Percentiles rank a stretch among this genome's conserved stretches.
These are phyloP conservation scores for Eublepharis macularius DNA, from an alignment of 2,113 vertebrate species.

Conservation along the genomic window DNA sequence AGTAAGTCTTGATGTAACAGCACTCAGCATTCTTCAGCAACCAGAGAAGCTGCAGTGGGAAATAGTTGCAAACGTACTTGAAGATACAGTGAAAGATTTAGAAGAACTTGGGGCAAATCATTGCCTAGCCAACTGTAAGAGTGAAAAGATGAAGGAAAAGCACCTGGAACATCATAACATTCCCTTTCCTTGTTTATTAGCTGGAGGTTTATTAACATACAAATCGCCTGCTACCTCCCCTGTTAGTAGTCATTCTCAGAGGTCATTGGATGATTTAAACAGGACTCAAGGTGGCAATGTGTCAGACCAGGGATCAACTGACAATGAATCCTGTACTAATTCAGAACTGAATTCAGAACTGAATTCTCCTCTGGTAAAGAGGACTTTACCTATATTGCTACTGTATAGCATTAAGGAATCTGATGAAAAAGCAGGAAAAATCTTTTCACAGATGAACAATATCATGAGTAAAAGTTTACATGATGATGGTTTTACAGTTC, in stretches of 20 bases:
- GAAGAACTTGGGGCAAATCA: conserved; percentile 97
- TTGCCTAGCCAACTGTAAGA: conserved; percentile 86
- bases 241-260: conserved; percentile 82
- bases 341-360: conserved; percentile 90
- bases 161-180: conserved; percentile 95
- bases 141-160: conserved; percentile 94
- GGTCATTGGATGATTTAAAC: conserved; percentile 86
- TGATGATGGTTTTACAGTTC: conserved; percentile 97
- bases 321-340: conserved; percentile 91
- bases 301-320: conserved; percentile 91
- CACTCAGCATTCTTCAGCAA: conserved; percentile 95
- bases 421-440: conserved; percentile 97
- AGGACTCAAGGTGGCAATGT: conserved; percentile 93
- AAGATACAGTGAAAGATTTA: conserved; percentile 97
- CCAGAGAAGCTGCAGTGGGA: conserved; percentile 99
- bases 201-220: conserved; percentile 94
- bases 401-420: conserved; percentile 98
- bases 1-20: conserved; percentile 92
- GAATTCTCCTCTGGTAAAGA: conserved; percentile 87
- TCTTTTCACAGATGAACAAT: conserved; percentile 98
- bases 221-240: conserved; percentile 89
- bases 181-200: conserved; percentile 97
- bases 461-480: conserved; percentile 97
- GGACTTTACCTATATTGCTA: conserved; percentile 94
- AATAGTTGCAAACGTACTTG: conserved; percentile 95